Conservation (phyloP, 2,113 vertebrate genomes). For the Hyperopisus bebe region DNA sequence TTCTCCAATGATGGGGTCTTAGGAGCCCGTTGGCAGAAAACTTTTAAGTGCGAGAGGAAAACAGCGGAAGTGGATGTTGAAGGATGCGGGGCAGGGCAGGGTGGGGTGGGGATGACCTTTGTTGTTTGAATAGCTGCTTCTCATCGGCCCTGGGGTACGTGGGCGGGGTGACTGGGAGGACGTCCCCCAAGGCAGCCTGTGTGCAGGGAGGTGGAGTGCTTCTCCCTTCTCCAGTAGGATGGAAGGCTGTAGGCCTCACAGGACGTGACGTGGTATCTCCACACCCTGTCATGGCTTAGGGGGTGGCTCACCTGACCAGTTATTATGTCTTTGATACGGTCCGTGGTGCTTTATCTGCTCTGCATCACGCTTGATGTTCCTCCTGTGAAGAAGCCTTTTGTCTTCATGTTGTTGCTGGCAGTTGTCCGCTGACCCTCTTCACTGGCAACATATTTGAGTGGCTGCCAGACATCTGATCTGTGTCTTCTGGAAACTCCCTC, state of each 20-base stretch:
- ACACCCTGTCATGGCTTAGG: neutral
- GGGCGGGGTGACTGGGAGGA: neutral
- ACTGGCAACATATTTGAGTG: slow-evolving; percentile 18
- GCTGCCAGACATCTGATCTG: slow-evolving; percentile 20
- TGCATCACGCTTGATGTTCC: neutral
- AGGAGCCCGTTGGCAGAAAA: neutral
- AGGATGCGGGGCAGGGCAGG: neutral
- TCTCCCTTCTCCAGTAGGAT: neutral
- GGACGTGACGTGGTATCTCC: neutral
- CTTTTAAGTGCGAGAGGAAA: neutral
- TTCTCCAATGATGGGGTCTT: neutral
- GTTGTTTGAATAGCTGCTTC: slow-evolving; percentile 21
- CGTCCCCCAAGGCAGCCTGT: slow-evolving; percentile 7
- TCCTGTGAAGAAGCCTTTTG: slow-evolving; percentile 16
- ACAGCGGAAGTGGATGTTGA: neutral
- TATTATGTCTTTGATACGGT: neutral
- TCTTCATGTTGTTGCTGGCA: slow-evolving; percentile 13
- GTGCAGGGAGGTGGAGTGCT: neutral
- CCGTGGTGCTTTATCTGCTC: neutral
- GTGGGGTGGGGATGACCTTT: neutral
- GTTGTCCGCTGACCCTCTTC: slow-evolving; percentile 4
- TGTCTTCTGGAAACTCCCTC: slow-evolving; percentile 21
- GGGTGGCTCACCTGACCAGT: neutral
- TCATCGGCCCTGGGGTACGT: neutral
- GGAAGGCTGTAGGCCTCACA: neutral